These are phyloP conservation scores for Allophyes oxyacanthae DNA, from an alignment of 2,888 invertebrate genomes.

Conservation along the genomic window DNA sequence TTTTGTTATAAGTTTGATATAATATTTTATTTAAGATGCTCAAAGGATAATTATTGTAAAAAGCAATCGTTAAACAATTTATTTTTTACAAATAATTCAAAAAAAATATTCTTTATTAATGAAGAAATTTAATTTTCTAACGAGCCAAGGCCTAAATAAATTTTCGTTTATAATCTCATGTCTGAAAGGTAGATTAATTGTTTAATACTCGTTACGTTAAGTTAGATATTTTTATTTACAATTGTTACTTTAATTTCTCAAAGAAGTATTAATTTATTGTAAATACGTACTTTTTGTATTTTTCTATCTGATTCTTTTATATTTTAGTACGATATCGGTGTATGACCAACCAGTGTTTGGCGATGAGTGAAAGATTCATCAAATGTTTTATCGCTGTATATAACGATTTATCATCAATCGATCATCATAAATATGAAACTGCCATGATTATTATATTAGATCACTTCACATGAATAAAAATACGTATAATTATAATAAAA, in stretches of 20 bases:
- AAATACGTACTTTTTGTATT: constrained; percentile 52
- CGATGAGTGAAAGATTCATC: constrained; percentile 25
- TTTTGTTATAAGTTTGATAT: constrained; percentile 25
- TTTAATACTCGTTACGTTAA: constrained; percentile 55
- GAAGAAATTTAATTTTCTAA: not conserved
- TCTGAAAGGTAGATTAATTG: constrained; percentile 39
- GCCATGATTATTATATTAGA: constrained; percentile 28
- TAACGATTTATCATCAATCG: constrained; percentile 19
- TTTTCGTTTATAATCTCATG: constrained; percentile 34
- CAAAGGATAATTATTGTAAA: constrained; percentile 8
- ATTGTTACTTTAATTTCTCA: constrained; percentile 53
- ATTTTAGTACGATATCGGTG: constrained; percentile 29
- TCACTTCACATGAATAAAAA: constrained; percentile 18
- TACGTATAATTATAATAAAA: constrained; percentile 30
- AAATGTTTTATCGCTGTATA: constrained; percentile 27
- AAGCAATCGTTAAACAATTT: constrained; percentile 1
- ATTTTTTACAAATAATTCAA: not conserved
- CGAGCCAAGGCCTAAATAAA: constrained; percentile 46
- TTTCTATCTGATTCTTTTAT: constrained; percentile 44
- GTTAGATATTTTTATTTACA: constrained; percentile 60
- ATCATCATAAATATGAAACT: constrained; percentile 33
- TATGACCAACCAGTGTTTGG: constrained; percentile 16
- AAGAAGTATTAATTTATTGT: constrained; percentile 64
- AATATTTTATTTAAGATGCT: constrained; percentile 22
- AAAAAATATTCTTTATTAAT: constrained; percentile 9